phyloP scores from a whole-genome alignment of 92 coral and sea anemone species.

The Siderastrea siderea region DNA sequence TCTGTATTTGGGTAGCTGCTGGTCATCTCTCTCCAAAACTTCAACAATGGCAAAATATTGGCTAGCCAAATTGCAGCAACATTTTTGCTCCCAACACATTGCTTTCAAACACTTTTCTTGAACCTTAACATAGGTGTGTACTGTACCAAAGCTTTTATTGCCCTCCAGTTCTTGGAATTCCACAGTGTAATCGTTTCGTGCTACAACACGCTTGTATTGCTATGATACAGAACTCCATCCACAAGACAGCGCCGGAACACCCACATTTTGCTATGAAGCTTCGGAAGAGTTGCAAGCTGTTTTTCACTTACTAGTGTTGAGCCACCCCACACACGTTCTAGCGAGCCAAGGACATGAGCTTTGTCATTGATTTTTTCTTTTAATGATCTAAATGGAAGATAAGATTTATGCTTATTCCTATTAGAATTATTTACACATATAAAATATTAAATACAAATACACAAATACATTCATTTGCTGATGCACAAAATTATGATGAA shows the following conservation, averaged over 20 bases:
- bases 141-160: constrained; percentile 10
- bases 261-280: not conserved
- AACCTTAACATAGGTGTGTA: constrained; percentile 22
- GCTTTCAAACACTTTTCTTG: constrained; percentile 30
- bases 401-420: not conserved
- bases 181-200: constrained; percentile 37
- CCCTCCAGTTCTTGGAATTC: constrained; percentile 11
- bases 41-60: constrained; percentile 25
- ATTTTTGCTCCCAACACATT: not conserved
- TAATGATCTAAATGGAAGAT: not conserved
- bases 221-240: constrained; percentile 11
- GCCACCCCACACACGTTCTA: constrained; percentile 28
- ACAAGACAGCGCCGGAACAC: constrained; percentile 17
- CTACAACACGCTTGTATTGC: constrained; percentile 8
- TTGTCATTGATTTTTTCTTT: constrained; percentile 13
- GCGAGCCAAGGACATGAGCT: constrained; percentile 3
- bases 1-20: constrained; percentile 36
- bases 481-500: too few species aligned
- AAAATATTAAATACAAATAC: not conserved
- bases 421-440: not conserved
- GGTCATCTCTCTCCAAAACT: constrained; percentile 13
- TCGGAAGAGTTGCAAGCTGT: not conserved
- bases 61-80: constrained; percentile 20
- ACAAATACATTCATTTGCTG: not conserved
- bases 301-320: constrained; percentile 7